Conservation (phyloP, 2,113 vertebrate species). For the Coregonus clupeaformis region DNA sequence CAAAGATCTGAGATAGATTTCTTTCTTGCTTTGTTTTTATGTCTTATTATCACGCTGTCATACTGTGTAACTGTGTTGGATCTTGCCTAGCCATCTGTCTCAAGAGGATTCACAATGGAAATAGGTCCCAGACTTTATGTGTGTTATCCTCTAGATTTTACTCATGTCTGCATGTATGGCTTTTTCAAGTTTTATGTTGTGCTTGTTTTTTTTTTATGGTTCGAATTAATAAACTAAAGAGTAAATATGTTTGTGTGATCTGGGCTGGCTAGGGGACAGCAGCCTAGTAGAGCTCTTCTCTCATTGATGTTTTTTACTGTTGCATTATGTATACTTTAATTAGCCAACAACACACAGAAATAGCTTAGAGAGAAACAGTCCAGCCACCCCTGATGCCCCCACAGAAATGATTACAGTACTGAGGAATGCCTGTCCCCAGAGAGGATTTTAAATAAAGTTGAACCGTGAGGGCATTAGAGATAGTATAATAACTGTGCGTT, state of each 20-base stretch:
- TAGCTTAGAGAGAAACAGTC: constrained; percentile 50
- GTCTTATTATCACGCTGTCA: too few species aligned
- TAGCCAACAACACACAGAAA: constrained; percentile 36
- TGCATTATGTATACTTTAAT: constrained; percentile 60
- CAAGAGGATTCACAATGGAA: too few species aligned
- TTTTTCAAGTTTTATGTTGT: too few species aligned
- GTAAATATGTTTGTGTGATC: constrained; percentile 54
- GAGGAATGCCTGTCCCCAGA: constrained; percentile 30
- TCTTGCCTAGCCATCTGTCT: too few species aligned
- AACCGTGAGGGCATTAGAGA: constrained; percentile 9
- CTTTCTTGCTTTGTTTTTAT: too few species aligned
- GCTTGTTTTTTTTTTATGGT: too few species aligned
- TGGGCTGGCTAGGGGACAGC: neutral
- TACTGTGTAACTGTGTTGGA: too few species aligned
- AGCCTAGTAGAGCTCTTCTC: constrained; percentile 24
- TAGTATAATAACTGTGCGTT: neutral
- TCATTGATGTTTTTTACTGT: constrained; percentile 44
- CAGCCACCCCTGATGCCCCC: constrained; percentile 49
- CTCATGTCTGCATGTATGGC: too few species aligned
- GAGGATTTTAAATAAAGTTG: constrained; percentile 47
- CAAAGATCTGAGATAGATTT: too few species aligned
- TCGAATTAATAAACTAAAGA: constrained; percentile 5
- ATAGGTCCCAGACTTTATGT: too few species aligned
- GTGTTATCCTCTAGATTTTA: too few species aligned
- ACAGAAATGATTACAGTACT: constrained; percentile 46